Base-by-base conservation (phyloP, 2,888 invertebrate species). In the Aspidiotus destructor region DNA sequence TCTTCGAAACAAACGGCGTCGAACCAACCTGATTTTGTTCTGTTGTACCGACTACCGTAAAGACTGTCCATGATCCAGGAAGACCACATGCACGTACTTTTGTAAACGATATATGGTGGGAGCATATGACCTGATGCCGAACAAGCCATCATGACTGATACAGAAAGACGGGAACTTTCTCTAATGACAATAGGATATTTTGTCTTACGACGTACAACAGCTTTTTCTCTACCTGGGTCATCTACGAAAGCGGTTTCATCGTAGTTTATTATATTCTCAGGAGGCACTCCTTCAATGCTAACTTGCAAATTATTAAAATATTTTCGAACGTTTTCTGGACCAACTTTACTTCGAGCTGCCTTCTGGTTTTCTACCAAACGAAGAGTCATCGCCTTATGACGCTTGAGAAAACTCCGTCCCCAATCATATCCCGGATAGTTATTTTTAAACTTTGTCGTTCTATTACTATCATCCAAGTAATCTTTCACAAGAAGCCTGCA, bases 171-270 rank as follows among this genome's bases (percentile, higher is more conserved):
- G 9, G 74, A 70, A 1, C 71, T 64, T 65, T 77, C 74, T 69
- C 74, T 74, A 9, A 75, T 72, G 41, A 73, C 57, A 58, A 76
- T 75, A 41, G 75, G 74, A 69, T 77, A 74, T 70, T 76, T 76
- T 10, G 67, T 62, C 7, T 75, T 75, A 65, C 74, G 61, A 63
- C 73, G 72, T n/a, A 70, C 71, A 57, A 75, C 71, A 10, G 73
- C 70, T 69, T 72, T 74, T 62, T 72, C 74, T 52, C 62, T 71
- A 0, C 75, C 75, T 41, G 76, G 75, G 69, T 78, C 75, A 69
- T 77, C 76, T 8, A 62, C 62, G 9, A 48, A 42, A n/a, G 62
- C 62, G 48, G 62, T 48, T 48, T 62, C 48, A 16, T 62, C 48
- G 8, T 62, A 62, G 8, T 62, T 62, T n/a, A 62, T n/a, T 11